Evolutionary conservation across 2,113 vertebrate genomes (phyloP), one percentile per base, ranked within the genome.

Genomic region (Microtus ochrogaster): DNA sequence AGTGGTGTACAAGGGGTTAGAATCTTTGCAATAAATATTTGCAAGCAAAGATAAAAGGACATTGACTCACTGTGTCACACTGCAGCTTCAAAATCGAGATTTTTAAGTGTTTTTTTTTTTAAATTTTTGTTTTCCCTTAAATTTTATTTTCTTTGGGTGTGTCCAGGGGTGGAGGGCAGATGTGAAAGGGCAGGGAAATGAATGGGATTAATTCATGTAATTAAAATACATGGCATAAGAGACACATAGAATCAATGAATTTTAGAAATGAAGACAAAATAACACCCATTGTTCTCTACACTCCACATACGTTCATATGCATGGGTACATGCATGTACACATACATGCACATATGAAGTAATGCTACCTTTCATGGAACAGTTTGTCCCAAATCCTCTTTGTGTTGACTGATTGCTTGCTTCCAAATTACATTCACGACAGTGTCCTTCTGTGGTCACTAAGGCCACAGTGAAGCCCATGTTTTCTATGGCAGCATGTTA

Each of bases 401-500:
- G 52, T 5, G 11, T 7, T 30, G 88, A 19, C 7, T 9, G 0
- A 17, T 70, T 36, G 36, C 87, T 84, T 30, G 49, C 58, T 19
- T 95, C 41, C n/a, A 90, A 63, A 72, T 81, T 87, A 83, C 82
- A 70, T 84, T 94, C 36, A 10, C 83, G 89, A 79, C 76, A 74
- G 78, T 77, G 5, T 82, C 24, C 39, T 95, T 93, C 94, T 81
- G 30, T 76, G 66, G 84, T 94, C 94, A 91, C 90, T 76, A 88
- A 66, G 61, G 47, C 49, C 11, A 22, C 47, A 10, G 87, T 49
- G 1, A 52, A 88, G 44, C 33, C 41, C 11, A 39, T 63, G 72
- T 47, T 79, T 90, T 88, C 88, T 77, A 81, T 30, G 87, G 22
- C 36, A 85, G 72, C 30, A 24, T 58, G 21, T 81, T 39, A 89